Conservation (phyloP, 2,888 invertebrate species). For the Drosophila cognata region DNA sequence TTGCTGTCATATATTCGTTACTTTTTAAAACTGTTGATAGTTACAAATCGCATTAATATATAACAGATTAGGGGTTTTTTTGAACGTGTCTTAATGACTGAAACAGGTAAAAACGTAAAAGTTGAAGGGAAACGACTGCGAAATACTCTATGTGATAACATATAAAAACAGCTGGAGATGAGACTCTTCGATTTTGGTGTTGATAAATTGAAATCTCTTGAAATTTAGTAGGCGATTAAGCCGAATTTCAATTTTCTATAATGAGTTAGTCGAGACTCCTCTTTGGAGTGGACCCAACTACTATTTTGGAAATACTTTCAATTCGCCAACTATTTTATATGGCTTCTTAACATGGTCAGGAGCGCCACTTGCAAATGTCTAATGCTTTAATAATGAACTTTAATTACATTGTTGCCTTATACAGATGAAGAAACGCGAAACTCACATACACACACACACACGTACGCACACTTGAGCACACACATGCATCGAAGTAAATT, state of each 20-base stretch:
- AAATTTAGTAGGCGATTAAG: neutral
- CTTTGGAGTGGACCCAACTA: neutral
- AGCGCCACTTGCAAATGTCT: conserved; percentile 44
- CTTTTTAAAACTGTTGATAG: neutral
- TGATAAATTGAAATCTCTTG: neutral
- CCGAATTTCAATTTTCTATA: neutral
- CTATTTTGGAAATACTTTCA: neutral
- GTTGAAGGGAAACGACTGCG: neutral
- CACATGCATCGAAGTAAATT: conserved; percentile 2
- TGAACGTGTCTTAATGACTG: neutral
- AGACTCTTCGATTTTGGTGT: neutral
- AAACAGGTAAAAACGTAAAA: neutral
- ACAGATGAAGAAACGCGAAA: conserved; percentile 1
- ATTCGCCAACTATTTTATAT: neutral
- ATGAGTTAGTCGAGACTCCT: neutral
- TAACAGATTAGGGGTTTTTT: neutral
- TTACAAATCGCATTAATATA: neutral
- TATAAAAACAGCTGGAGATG: neutral
- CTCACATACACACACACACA: neutral
- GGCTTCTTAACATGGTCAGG: conserved; percentile 23
- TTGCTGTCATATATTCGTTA: neutral
- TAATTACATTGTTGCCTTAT: conserved; percentile 16
- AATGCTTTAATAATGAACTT: conserved; percentile 58
- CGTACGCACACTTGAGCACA: neutral
- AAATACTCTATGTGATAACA: neutral